Conservation (phyloP, 1,140 invertebrate species). For the Leguminivora glycinivorella region DNA sequence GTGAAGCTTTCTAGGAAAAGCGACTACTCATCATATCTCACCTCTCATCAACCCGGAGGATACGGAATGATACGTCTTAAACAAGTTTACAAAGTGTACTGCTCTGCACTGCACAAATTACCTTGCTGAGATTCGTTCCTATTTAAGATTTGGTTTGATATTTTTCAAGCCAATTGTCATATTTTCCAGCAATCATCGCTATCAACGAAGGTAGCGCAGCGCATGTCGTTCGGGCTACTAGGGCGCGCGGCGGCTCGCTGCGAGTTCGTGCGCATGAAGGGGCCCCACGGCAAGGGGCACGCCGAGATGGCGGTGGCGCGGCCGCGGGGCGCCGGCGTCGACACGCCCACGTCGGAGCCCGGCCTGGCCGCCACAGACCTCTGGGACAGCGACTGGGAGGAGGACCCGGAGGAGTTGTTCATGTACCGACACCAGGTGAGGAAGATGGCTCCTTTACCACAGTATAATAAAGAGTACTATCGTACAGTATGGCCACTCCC, state of each 20-base stretch:
- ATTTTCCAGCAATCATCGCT: conserved; percentile 89
- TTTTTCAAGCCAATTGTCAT: too few species aligned
- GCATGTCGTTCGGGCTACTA: conserved; percentile 96
- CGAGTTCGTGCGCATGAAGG: conserved; percentile 99
- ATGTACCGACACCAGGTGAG: conserved; percentile 89
- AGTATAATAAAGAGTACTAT: too few species aligned
- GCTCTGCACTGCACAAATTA: too few species aligned
- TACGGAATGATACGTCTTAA: too few species aligned
- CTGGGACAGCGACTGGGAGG: conserved; percentile 93
- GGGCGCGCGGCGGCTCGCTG: conserved; percentile 89
- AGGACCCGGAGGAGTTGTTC: conserved; percentile 91
- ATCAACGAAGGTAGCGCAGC: conserved; percentile 96
- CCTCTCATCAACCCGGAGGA: too few species aligned
- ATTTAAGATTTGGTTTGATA: too few species aligned
- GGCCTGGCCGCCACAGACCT: conserved; percentile 90
- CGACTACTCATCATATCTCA: too few species aligned
- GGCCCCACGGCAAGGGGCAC: conserved; percentile 96
- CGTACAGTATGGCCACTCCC: too few species aligned
- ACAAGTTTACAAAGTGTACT: too few species aligned
- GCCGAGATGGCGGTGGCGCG: conserved; percentile 99
- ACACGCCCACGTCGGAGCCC: conserved; percentile 96
- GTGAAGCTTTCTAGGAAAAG: too few species aligned
- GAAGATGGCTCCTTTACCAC: too few species aligned
- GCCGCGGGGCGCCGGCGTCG: conserved; percentile 92
- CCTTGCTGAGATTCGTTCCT: too few species aligned